phyloP scores from a whole-genome alignment of 1,140 invertebrate genomes.

The Drosophila auraria region DNA sequence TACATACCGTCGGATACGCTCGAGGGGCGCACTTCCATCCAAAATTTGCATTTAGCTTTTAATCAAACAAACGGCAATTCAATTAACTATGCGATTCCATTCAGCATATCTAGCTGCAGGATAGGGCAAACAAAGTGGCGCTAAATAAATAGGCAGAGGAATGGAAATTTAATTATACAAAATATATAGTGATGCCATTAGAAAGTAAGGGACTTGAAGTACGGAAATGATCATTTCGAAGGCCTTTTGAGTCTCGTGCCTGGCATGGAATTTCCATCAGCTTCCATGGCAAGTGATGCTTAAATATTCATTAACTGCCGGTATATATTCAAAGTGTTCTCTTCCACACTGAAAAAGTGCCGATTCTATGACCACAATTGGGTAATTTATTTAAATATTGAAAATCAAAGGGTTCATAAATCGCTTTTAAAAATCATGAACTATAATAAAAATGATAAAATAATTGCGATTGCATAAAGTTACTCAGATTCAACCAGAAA shows the following conservation, averaged over 20 bases:
- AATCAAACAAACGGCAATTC: conserved; percentile 31
- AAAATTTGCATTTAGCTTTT: conserved; percentile 36
- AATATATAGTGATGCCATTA: conserved; percentile 46
- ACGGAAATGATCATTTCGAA: conserved; percentile 52
- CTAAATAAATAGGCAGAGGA: conserved; percentile 51
- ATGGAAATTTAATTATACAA: conserved; percentile 63
- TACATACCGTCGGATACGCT: conserved; percentile 10
- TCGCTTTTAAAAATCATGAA: not conserved
- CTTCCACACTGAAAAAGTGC: not conserved
- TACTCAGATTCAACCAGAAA: no score
- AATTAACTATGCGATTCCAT: conserved; percentile 36
- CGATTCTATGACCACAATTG: not conserved
- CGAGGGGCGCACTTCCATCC: not conserved
- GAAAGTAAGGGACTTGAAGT: conserved; percentile 18
- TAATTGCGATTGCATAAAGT: no score
- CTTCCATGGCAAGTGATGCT: conserved; percentile 60
- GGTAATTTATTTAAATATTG: not conserved
- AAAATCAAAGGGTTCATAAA: no score
- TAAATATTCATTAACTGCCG: conserved; percentile 70
- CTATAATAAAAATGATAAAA: no score
- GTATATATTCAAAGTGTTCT: conserved; percentile 62
- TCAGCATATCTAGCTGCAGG: conserved; percentile 13
- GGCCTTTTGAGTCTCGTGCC: conserved; percentile 12
- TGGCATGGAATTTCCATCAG: conserved; percentile 68
- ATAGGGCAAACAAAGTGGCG: conserved; percentile 25